Conservation (phyloP, 2,888 invertebrate genomes). For the Periphyllus acericola region DNA sequence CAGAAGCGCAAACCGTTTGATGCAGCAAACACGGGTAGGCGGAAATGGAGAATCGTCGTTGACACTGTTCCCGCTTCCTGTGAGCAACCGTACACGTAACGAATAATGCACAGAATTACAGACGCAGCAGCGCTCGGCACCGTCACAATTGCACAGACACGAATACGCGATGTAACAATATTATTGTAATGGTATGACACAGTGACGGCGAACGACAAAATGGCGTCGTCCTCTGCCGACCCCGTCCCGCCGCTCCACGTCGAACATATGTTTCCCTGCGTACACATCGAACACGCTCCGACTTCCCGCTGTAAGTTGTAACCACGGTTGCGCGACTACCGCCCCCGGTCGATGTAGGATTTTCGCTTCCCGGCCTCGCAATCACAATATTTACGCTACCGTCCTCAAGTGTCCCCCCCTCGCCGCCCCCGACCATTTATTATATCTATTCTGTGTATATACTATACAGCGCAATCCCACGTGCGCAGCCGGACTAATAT, state of each 20-base stretch:
- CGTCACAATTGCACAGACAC: no score
- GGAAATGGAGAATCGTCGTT: background rate
- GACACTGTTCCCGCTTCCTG: no score
- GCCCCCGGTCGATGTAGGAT: background rate
- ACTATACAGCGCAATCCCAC: background rate
- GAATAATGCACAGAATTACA: background rate
- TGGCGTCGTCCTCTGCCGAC: constrained; percentile 5
- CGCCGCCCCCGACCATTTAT: no score
- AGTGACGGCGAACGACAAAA: constrained; percentile 17
- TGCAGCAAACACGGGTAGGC: no score
- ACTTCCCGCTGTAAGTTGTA: no score
- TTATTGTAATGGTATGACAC: background rate
- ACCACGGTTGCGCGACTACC: background rate
- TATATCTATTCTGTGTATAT: no score
- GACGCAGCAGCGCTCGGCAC: no score
- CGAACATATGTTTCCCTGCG: constrained; percentile 5
- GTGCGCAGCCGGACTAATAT: background rate
- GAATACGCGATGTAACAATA: background rate
- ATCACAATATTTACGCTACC: no score
- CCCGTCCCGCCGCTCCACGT: background rate
- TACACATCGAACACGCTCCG: background rate
- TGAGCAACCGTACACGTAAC: background rate
- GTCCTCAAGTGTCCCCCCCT: no score
- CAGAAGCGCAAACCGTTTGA: no score
- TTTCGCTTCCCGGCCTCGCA: no score